Conservation (phyloP, 2,113 vertebrate species). For the Thinocorus orbignyianus region DNA sequence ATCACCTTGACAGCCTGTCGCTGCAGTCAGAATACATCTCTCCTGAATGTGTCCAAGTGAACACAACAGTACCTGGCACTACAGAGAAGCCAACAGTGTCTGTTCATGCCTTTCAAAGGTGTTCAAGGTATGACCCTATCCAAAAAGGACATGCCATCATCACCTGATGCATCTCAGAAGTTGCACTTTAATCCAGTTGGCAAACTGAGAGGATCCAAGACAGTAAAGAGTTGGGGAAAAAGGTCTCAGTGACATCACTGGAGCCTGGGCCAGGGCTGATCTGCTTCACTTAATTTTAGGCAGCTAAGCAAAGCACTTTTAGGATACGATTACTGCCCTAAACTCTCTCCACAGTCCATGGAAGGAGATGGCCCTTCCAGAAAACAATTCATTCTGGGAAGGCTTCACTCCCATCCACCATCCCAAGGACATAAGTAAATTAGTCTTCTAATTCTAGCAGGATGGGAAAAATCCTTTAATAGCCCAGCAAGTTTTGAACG, state of each 20-base stretch:
- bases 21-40: not conserved
- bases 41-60: not conserved
- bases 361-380: constrained; percentile 42
- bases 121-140: not conserved
- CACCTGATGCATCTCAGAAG: not conserved
- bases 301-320: constrained; percentile 39
- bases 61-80: not conserved
- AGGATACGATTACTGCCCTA: constrained; percentile 44
- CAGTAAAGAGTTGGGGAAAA: not conserved
- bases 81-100: not conserved
- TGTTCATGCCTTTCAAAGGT: not conserved
- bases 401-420: not conserved
- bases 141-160: not conserved
- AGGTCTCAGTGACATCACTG: not conserved
- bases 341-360: constrained; percentile 18
- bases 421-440: constrained; percentile 35
- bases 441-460: constrained; percentile 51
- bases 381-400: constrained; percentile 61
- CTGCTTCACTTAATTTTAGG: constrained; percentile 40
- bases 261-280: not conserved
- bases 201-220: not conserved
- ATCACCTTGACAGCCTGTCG: not conserved
- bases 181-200: not conserved
- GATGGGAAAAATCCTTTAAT: constrained; percentile 63
- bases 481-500: constrained; percentile 30